Evolutionary conservation across 2,113 vertebrate genomes (phyloP), one percentile per base, ranked within the genome.

Genomic region (Malurus elegans): DNA sequence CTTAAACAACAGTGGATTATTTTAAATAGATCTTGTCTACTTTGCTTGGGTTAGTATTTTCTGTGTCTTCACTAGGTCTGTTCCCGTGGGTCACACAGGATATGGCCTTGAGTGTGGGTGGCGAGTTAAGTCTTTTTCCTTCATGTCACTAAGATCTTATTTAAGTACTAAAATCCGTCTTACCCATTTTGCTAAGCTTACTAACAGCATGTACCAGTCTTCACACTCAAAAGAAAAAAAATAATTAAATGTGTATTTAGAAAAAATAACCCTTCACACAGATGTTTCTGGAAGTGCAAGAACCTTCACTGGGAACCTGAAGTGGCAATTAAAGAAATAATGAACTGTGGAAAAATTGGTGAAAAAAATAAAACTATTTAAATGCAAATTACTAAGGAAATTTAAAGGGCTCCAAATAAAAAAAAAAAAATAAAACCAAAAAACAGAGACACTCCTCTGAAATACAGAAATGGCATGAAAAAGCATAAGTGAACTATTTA

Each of bases 111-210:
- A 78, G 53, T 50, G 95, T 92, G 74, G 91, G 90, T 67, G 88
- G 87, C 1, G 3, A 93, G 62, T 92, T 90, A 95, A 96, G 76
- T 79, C 88, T 90, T 95, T 71, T 96, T 86, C 82, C 90, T 92
- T 93, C 69, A 18, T 96, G 93, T 78, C 90, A 94, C 40, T 90
- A n/a, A n/a, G 2, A 70, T 92, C 84, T 93, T 64, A 79, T 81
- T 91, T 93, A 95, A 92, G 88, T 82, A 81, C 86, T 69, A 87
- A 96, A 96, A 85, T 71, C 81, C 89, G 50, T 56, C 81, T 92
- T 60, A 72, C 65, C 40, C 34, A 57, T 87, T 95, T 94, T 88
- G 54, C 44, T 94, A 94, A 94, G 82, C 66, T 86, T 87, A 83
- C 71, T 54, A 89, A 51, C 19, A 79, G 42, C 34, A 72, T 13